Evolutionary conservation across 1,140 invertebrate species (phyloP), one percentile per base, ranked within the genome.

Genomic region (Drosophila ercepeae): DNA sequence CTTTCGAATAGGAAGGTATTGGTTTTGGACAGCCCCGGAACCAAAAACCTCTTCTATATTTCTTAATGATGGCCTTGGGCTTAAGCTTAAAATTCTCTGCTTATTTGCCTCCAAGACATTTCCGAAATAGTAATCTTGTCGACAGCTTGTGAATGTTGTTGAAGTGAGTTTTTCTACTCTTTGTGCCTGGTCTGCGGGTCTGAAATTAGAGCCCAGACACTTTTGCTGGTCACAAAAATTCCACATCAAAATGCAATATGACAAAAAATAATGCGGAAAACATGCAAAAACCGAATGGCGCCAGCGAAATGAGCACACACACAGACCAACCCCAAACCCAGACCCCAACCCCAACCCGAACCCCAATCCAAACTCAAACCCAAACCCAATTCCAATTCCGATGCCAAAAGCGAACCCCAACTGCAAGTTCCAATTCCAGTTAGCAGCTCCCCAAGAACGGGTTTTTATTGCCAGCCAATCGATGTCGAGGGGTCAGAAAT

Each of bases 121-220:
- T 64, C 18, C 25, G 54, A 60, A 54, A 63, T 23, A 54, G 59
- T 23, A 63, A 29, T 61, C 39, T 45, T 67, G 73, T 50, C 68
- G 42, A 67, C 73, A 64, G n/a, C 32, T 57, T 71, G 55, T 67
- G 52, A 36, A 58, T 77, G 49, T 51, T 57, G 23, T 55, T 58
- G 52, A 42, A 65, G 16, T 46, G 52, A 8, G n/a, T 63, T 14
- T 55, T 41, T 52, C 7, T 8, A n/a, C 50, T 59, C 67, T 29
- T 36, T 34, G 55, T 21, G 41, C 32, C 51, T 42, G 32, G 13
- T 44, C 52, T 48, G 13, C 55, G 61, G n/a, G n/a, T n/a, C 11
- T 60, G 82, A 88, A 86, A 86, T 86, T 86, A 82, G 82, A 86
- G 77, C 82, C 82, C 74, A 82, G 82, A 86, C 82, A 86, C 82